Conservation (phyloP, 1,140 invertebrate species). For the Gonatopus flavifemur region DNA sequence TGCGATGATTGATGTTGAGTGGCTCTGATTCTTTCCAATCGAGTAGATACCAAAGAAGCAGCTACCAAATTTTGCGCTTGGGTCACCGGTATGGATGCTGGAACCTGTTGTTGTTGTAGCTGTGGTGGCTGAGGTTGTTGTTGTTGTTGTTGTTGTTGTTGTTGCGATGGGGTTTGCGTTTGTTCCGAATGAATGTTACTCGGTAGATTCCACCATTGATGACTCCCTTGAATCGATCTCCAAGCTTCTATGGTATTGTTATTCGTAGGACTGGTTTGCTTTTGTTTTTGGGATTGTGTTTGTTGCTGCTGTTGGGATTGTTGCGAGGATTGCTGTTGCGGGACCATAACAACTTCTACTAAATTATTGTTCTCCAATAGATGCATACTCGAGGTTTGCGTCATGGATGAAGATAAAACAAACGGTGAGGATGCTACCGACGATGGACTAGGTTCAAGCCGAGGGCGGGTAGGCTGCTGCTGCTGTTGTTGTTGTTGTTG, state of each 20-base stretch:
- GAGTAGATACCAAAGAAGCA: constrained; percentile 32
- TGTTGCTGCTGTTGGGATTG: constrained; percentile 31
- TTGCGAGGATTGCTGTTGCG: constrained; percentile 36
- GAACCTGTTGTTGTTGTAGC: constrained; percentile 29
- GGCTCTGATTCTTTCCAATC: constrained; percentile 42
- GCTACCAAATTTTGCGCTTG: constrained; percentile 35
- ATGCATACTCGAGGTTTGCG: constrained; percentile 56
- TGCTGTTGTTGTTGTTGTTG: constrained; percentile 33
- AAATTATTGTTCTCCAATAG: constrained; percentile 54
- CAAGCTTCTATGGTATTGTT: constrained; percentile 56
- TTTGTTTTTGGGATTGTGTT: constrained; percentile 44
- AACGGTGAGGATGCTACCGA: constrained; percentile 36
- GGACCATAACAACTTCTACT: constrained; percentile 43
- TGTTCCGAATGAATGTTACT: constrained; percentile 35
- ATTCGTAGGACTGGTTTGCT: constrained; percentile 54
- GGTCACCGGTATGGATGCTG: constrained; percentile 25
- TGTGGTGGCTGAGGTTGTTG: constrained; percentile 11
- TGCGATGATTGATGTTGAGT: constrained; percentile 39
- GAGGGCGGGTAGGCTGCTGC: constrained; percentile 33
- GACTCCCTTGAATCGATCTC: constrained; percentile 50
- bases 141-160: constrained; percentile 13
- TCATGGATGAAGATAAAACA: constrained; percentile 48
- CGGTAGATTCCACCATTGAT: constrained; percentile 53
- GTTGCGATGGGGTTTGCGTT: constrained; percentile 23
- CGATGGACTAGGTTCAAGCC: constrained; percentile 37